Base-by-base conservation (phyloP, 2,797 vertebrate species). In the Hephaestus fuliginosus region DNA sequence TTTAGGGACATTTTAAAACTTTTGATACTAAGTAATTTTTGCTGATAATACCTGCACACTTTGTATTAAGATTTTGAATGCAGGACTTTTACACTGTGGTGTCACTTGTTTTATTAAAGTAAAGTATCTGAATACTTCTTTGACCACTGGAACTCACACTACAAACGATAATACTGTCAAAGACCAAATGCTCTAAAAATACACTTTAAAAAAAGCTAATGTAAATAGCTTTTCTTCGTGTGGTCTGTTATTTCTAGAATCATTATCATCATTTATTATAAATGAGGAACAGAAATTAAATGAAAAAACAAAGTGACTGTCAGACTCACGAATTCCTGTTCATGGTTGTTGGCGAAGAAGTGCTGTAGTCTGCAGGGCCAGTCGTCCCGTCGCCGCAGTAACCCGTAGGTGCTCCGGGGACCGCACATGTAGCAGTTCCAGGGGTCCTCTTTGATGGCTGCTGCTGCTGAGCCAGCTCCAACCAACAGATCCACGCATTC, bases 371-470 rank as follows among this genome's bases (percentile, higher is more conserved):
- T 95, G 28, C 91, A 76, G 68, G 94, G 96, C 98, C 98, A 99
- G 95, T 99, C 98, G 28, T 96, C 96, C 41, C 98, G 95, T n/a
- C 96, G 96, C 33, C 95, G 95, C 81, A 99, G 94, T 15, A 96
- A 62, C 0, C 97, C 97, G 0, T 95, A 94, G 67, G 93, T 94
- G 78, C 82, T 94, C 62, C 93, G 92, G 0, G 96, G 95, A 20
- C 96, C 96, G 22, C 98, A 99, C 97, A 99, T 97, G 94, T 97
- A 99, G 91, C 98, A 99, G 93, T 96, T 97, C 98, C 98, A 99
- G 6, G 98, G 98, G 80, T 99, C 98, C 81, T 98, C 97, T 56
- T 96, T 95, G 20, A 97, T 97, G 1, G 97, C 97, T 0, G 86
- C 88, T 0, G 92, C 92, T 0, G 98, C 97, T 0, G 97, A 96